Conservation (phyloP, 1,140 invertebrate species). For the Drosophila nebulosa region DNA sequence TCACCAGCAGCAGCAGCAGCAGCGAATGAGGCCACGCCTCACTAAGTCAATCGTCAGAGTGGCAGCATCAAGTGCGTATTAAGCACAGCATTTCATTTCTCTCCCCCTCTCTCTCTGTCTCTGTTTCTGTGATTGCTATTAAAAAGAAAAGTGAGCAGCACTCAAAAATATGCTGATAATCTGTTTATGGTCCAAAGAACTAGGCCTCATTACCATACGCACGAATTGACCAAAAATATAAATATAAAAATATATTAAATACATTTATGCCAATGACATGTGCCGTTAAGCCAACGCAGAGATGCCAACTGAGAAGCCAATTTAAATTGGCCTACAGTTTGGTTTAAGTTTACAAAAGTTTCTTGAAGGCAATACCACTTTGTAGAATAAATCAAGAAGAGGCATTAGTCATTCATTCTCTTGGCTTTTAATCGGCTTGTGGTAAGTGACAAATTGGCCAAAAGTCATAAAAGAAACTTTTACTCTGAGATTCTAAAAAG, state of each 20-base stretch:
- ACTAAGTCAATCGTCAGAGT: slow-evolving; percentile 21
- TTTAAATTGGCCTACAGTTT: neutral
- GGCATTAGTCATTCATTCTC: neutral
- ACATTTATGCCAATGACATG: slow-evolving; percentile 24
- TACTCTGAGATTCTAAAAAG: too few species aligned
- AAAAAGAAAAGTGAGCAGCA: slow-evolving; percentile 59
- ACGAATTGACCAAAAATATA: slow-evolving; percentile 11
- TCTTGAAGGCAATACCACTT: too few species aligned
- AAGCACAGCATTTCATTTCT: slow-evolving; percentile 30
- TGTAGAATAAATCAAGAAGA: neutral
- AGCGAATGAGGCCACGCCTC: slow-evolving; percentile 60
- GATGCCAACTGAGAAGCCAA: slow-evolving; percentile 9
- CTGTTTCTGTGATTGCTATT: neutral
- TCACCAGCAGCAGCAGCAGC: slow-evolving; percentile 14
- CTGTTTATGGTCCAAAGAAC: slow-evolving; percentile 64
- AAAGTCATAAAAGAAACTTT: neutral
- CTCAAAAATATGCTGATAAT: slow-evolving; percentile 40
- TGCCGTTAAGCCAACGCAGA: slow-evolving; percentile 55
- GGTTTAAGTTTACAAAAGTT: too few species aligned
- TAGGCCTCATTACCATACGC: slow-evolving; percentile 73
- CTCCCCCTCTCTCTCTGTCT: slow-evolving; percentile 33
- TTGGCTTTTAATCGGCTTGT: neutral
- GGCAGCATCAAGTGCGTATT: slow-evolving; percentile 51
- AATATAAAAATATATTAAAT: slow-evolving; percentile 21
- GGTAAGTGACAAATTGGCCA: neutral